Percentiles rank a stretch among this genome's conserved stretches.
These are phyloP conservation scores for Dendrocincla tyrannina DNA, from an alignment of 2,797 vertebrate genomes.

Conservation along the genomic window DNA sequence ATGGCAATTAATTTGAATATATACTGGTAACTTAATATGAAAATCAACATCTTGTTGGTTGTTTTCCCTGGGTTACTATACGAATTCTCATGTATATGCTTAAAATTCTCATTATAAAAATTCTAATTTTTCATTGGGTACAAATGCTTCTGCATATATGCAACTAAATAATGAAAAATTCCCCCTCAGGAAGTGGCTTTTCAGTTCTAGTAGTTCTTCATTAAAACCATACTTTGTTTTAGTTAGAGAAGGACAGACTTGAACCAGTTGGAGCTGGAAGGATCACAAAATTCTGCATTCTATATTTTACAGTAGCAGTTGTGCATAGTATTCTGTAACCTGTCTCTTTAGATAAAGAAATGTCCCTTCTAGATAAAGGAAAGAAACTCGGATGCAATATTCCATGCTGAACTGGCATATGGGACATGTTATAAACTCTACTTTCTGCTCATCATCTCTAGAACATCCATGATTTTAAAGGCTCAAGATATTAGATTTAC, in stretches of 20 bases:
- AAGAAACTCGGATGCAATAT: not conserved
- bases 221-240: not conserved
- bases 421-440: not conserved
- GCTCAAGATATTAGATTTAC: not conserved
- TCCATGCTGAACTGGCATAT: not conserved
- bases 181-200: not conserved
- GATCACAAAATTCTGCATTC: not conserved
- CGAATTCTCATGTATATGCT: not conserved
- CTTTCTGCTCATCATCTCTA: not conserved
- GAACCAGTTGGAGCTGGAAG: not conserved
- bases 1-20: not conserved
- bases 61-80: not conserved
- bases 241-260: not conserved
- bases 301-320: not conserved
- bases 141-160: not conserved
- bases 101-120: not conserved
- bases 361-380: not conserved
- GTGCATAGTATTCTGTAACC: not conserved
- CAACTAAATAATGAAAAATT: not conserved
- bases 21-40: not conserved
- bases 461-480: not conserved
- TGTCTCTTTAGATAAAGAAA: not conserved
- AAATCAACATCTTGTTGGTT: not conserved
- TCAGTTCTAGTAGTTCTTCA: not conserved
- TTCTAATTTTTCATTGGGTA: not conserved